phyloP scores from a whole-genome alignment of 2,888 invertebrate species.

The Eupsilia transversa region DNA sequence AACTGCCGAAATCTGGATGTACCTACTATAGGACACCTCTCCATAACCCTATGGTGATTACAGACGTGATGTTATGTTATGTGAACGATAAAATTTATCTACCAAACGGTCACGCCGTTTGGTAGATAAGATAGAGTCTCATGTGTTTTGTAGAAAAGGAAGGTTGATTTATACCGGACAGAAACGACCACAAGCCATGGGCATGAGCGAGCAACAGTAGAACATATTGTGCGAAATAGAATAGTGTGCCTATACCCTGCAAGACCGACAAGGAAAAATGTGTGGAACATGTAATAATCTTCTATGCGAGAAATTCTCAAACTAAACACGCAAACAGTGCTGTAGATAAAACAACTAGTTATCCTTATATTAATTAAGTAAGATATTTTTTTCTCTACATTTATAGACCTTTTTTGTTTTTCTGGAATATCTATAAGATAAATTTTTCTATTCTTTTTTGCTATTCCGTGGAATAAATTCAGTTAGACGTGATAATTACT shows the following conservation, averaged over 20 bases:
- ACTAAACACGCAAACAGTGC: background rate
- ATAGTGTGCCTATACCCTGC: background rate
- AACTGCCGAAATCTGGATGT: background rate
- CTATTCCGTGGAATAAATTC: constrained; percentile 8
- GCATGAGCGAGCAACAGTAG: background rate
- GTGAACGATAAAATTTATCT: no score
- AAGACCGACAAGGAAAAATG: background rate
- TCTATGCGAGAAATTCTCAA: background rate
- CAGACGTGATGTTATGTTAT: background rate
- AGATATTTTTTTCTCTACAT: background rate
- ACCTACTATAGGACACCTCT: no score
- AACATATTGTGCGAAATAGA: background rate
- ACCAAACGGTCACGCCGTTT: no score
- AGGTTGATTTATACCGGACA: background rate
- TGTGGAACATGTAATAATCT: background rate
- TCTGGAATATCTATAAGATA: background rate
- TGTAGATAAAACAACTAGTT: background rate
- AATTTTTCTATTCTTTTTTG: background rate
- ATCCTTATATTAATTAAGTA: background rate
- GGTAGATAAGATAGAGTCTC: background rate
- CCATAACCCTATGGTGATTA: background rate
- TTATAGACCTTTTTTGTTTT: background rate
- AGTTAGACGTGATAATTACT: constrained; percentile 23
- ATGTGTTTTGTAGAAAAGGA: no score
- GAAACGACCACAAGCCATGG: background rate